Conservation (phyloP, 2,888 invertebrate species). For the Rhagium mordax region DNA sequence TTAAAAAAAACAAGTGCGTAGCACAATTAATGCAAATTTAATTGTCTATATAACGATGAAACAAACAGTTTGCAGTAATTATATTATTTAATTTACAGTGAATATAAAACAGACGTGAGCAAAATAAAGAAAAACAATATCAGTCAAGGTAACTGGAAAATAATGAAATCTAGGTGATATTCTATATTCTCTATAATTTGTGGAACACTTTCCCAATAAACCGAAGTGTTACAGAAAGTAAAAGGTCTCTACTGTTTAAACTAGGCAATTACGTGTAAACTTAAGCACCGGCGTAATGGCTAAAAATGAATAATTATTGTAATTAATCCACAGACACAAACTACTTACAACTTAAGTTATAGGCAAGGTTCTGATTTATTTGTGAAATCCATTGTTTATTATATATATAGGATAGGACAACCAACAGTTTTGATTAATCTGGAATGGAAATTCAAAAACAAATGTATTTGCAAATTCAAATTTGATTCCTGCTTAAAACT, state of each 20-base stretch:
- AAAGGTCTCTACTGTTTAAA: conserved; percentile 7
- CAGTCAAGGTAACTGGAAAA: conserved; percentile 11
- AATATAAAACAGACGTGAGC: background rate
- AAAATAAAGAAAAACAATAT: background rate
- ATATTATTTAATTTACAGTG: background rate
- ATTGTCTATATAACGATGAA: too few species aligned
- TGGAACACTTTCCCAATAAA: conserved; percentile 35
- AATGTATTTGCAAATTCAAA: too few species aligned
- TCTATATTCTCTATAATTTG: conserved; percentile 11
- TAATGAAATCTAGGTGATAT: background rate
- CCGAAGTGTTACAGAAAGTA: conserved; percentile 25
- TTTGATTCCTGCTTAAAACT: too few species aligned
- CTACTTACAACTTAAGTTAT: background rate
- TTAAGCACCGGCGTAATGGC: background rate
- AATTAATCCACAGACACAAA: conserved; percentile 18
- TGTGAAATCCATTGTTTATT: background rate
- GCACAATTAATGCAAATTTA: too few species aligned
- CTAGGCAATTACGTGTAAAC: conserved; percentile 5
- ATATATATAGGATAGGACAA: background rate
- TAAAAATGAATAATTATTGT: conserved; percentile 18
- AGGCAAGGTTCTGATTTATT: background rate
- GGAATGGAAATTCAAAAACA: too few species aligned
- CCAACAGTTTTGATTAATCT: too few species aligned
- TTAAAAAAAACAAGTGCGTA: too few species aligned
- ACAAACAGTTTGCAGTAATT: too few species aligned